Evolutionary conservation across 1,140 invertebrate species (phyloP).

Genomic region (Drosophila pandora): DNA sequence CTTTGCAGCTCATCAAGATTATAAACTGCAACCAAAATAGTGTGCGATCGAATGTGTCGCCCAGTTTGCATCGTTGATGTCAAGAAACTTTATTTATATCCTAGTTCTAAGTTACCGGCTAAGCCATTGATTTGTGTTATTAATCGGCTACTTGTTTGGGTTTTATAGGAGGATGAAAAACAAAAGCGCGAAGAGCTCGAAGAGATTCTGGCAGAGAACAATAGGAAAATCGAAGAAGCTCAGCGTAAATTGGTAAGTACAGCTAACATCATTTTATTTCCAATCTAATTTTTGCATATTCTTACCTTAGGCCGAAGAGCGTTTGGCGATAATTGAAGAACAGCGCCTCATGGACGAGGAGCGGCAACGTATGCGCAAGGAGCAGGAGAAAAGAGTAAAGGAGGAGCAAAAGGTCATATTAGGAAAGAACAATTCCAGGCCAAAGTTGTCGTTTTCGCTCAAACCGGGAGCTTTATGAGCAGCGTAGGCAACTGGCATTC

Average conservation of each 20-base stretch:
- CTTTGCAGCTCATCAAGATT: constrained; percentile 60
- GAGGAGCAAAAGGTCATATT: constrained; percentile 98
- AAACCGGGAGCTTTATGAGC: constrained; percentile 89
- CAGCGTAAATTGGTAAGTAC: constrained; percentile 95
- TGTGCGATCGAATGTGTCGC: constrained; percentile 38
- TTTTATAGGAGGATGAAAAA: constrained; percentile 96
- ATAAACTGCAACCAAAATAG: constrained; percentile 36
- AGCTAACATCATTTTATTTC: neutral
- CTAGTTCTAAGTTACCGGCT: constrained; percentile 62
- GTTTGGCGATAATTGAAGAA: constrained; percentile 97
- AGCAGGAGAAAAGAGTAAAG: constrained; percentile 95
- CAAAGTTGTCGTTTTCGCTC: constrained; percentile 96
- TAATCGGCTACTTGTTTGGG: constrained; percentile 72
- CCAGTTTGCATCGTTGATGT: constrained; percentile 65
- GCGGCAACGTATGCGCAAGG: constrained; percentile 94
- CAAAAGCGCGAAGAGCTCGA: constrained; percentile 97
- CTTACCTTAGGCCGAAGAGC: constrained; percentile 92
- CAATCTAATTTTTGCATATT: constrained; percentile 1
- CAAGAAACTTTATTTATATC: constrained; percentile 71
- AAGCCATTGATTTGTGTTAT: constrained; percentile 41
- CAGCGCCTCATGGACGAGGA: constrained; percentile 98
- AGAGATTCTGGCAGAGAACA: constrained; percentile 98
- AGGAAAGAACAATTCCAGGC: constrained; percentile 98
- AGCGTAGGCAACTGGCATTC: constrained; percentile 6
- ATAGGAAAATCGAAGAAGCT: constrained; percentile 98